These are phyloP conservation scores for Camponotus fellah DNA, from an alignment of 2,888 invertebrate genomes.

Conservation along the genomic window DNA sequence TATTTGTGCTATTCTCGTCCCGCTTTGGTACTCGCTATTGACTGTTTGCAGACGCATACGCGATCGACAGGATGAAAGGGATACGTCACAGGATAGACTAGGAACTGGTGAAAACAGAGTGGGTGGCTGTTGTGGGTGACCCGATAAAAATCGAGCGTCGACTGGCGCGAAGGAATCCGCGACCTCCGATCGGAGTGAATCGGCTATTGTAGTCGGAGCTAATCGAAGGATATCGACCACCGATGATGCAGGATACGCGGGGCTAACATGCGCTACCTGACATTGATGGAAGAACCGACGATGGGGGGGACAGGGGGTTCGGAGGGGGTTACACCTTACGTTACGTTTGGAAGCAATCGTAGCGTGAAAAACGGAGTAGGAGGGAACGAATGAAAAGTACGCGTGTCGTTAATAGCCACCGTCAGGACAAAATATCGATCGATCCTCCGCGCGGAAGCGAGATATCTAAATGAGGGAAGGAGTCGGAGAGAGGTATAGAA, in stretches of 20 bases:
- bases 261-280: conserved; percentile 1
- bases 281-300: conserved; percentile 41
- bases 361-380: conserved; percentile 29
- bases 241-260: background rate
- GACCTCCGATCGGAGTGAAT: conserved; percentile 17
- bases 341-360: conserved; percentile 49
- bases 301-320: background rate
- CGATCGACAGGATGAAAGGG: conserved; percentile 17
- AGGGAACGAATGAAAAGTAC: conserved; percentile 45
- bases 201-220: conserved; percentile 25
- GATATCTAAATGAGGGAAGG: conserved; percentile 17
- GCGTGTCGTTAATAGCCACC: conserved; percentile 49
- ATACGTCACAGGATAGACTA: conserved; percentile 38
- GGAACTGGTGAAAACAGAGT: conserved; percentile 15
- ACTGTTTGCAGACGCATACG: conserved; percentile 29
- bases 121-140: conserved; percentile 43
- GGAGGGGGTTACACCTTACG: conserved; percentile 27
- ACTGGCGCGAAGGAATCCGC: conserved; percentile 3
- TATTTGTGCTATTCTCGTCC: background rate
- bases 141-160: conserved; percentile 46
- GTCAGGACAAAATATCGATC: conserved; percentile 52
- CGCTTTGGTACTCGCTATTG: conserved; percentile 28
- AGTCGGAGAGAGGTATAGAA: conserved; percentile 16
- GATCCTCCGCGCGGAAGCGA: conserved; percentile 41
- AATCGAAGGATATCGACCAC: conserved; percentile 17